A percentile compares a stretch with the other conserved stretches of the same genome.
Evolutionary conservation across 2,888 invertebrate genomes (phyloP).

Genomic region (Cyclophora punctaria): DNA sequence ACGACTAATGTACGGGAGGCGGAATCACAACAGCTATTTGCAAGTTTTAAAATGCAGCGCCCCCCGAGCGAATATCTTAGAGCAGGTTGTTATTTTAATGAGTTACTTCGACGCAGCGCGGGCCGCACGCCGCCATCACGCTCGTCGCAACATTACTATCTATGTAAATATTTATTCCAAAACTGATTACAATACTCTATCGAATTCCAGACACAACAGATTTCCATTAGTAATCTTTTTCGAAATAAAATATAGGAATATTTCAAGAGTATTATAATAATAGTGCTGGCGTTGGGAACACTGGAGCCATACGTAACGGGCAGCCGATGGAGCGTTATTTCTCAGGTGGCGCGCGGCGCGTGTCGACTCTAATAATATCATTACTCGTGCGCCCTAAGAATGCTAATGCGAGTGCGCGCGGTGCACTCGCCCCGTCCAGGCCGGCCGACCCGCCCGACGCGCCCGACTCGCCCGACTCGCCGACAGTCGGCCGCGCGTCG

Average conservation of each 20-base stretch:
- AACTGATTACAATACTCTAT: too few species aligned
- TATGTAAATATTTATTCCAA: too few species aligned
- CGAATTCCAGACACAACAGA: too few species aligned
- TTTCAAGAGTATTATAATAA: background rate
- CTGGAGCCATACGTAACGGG: too few species aligned
- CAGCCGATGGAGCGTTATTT: background rate
- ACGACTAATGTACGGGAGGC: too few species aligned
- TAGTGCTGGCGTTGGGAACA: background rate
- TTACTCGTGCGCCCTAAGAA: conserved; percentile 16
- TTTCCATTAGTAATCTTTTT: too few species aligned
- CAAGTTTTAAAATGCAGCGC: background rate
- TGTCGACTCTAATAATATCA: conserved; percentile 13
- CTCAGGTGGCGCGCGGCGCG: background rate
- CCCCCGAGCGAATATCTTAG: background rate
- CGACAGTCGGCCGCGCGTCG: background rate
- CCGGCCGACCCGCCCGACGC: background rate
- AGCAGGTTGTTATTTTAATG: too few species aligned
- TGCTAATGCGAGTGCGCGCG: conserved; percentile 7
- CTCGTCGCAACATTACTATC: too few species aligned
- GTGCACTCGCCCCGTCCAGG: background rate
- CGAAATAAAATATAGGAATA: background rate
- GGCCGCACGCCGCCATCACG: too few species aligned
- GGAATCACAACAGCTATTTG: too few species aligned
- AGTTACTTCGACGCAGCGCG: too few species aligned
- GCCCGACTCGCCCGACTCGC: conserved; percentile 1